A percentile compares a stretch with the other conserved stretches of the same genome.
phyloP scores from a whole-genome alignment of 2,797 vertebrate species.

The Hozukius guyotensis region DNA sequence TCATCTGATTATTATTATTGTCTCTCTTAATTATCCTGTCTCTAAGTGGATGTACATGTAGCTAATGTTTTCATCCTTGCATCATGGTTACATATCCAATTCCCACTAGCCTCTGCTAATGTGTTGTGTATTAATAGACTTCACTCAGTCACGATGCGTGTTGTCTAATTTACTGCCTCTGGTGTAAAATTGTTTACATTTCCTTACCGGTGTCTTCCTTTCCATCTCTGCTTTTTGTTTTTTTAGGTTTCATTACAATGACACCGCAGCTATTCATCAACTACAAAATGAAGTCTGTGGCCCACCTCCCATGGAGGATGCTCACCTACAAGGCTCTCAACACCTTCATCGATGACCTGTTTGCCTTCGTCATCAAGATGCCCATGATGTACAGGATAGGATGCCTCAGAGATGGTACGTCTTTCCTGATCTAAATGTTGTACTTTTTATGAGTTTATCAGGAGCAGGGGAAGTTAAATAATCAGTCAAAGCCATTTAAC shows the following conservation, averaged over 20 bases:
- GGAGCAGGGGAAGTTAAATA: neutral
- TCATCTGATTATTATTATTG: neutral
- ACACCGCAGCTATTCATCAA: conserved; percentile 98
- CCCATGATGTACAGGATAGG: conserved; percentile 99
- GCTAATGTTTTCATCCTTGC: conserved; percentile 53
- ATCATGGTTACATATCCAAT: conserved; percentile 53
- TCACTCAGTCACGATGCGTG: neutral
- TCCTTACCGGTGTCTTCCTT: neutral
- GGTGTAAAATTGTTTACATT: conserved; percentile 8
- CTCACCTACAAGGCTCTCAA: conserved; percentile 98
- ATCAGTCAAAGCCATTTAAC: neutral
- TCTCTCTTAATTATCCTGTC: neutral
- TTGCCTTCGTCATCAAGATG: conserved; percentile 98
- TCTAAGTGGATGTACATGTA: neutral
- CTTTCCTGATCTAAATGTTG: neutral
- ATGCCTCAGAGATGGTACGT: conserved; percentile 93
- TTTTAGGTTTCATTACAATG: conserved; percentile 96
- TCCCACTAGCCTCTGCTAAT: conserved; percentile 36
- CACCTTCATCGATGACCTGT: conserved; percentile 98
- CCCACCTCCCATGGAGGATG: conserved; percentile 98
- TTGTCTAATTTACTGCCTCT: neutral
- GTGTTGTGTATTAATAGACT: conserved; percentile 44
- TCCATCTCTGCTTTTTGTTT: neutral
- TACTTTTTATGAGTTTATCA: neutral
- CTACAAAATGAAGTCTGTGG: conserved; percentile 98